These are phyloP conservation scores for Atlantisia rogersi DNA, from an alignment of 2,113 vertebrate genomes.

Conservation along the genomic window DNA sequence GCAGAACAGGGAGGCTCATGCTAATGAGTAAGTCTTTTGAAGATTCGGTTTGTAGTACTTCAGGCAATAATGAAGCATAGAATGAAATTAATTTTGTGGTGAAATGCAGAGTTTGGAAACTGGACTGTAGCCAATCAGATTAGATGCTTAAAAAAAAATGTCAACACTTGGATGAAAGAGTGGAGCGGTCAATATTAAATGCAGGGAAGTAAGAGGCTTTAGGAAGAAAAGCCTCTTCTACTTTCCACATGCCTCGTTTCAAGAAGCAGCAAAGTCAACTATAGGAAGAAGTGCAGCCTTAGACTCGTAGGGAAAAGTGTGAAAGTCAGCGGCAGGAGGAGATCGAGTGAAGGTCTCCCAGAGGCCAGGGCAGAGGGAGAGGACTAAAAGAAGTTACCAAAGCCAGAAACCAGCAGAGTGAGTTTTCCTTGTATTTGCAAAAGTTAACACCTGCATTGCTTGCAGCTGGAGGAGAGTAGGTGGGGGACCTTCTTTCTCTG, in stretches of 20 bases:
- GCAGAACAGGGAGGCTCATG: neutral
- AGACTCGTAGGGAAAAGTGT: neutral
- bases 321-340: neutral
- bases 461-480: neutral
- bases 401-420: constrained; percentile 43
- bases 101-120: neutral
- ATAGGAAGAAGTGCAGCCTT: neutral
- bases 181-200: neutral
- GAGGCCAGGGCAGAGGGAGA: neutral
- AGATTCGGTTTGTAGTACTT: constrained; percentile 26
- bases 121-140: neutral
- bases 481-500: neutral
- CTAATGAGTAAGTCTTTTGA: constrained; percentile 16
- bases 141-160: neutral
- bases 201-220: neutral
- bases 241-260: neutral
- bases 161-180: neutral
- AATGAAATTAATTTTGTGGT: neutral
- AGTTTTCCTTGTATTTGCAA: constrained; percentile 51
- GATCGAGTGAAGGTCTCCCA: neutral
- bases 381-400: neutral
- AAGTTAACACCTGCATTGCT: constrained; percentile 65
- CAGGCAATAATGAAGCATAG: neutral
- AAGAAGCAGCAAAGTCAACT: neutral
- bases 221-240: neutral